These are phyloP conservation scores for Spinibarbus caldwelli DNA, from an alignment of 2,797 vertebrate species.

Conservation along the genomic window DNA sequence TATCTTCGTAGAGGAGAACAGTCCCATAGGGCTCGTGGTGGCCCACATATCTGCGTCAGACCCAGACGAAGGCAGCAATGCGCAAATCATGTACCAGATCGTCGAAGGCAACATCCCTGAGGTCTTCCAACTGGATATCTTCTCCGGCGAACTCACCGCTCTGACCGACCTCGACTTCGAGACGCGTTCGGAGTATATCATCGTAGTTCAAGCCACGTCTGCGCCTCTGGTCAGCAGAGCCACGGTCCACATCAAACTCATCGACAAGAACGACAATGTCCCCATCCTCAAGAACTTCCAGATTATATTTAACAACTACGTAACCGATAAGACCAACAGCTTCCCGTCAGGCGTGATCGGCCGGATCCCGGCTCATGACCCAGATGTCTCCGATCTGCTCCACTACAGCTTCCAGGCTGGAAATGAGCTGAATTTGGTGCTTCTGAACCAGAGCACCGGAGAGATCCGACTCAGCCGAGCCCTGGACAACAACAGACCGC, in stretches of 20 bases:
- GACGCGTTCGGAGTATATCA: slow-evolving; percentile 86
- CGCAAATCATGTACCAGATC: slow-evolving; percentile 98
- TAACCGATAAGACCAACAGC: slow-evolving; percentile 90
- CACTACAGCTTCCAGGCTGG: slow-evolving; percentile 89
- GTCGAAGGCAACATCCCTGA: slow-evolving; percentile 98
- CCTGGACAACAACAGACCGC: slow-evolving; percentile 93
- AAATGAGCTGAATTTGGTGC: slow-evolving; percentile 90
- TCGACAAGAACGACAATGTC: slow-evolving; percentile 92
- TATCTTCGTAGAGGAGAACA: slow-evolving; percentile 94
- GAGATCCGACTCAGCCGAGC: slow-evolving; percentile 90
- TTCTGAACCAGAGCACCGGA: slow-evolving; percentile 89
- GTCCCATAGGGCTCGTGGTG: slow-evolving; percentile 92
- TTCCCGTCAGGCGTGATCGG: slow-evolving; percentile 92
- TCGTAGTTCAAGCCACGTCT: slow-evolving; percentile 96
- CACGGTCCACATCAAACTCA: slow-evolving; percentile 88
- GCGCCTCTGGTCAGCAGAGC: slow-evolving; percentile 95
- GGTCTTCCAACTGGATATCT: slow-evolving; percentile 96
- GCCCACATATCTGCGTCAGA: slow-evolving; percentile 90
- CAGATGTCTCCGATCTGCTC: slow-evolving; percentile 89
- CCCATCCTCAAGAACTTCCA: slow-evolving; percentile 93
- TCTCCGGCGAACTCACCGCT: slow-evolving; percentile 92
- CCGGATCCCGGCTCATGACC: slow-evolving; percentile 89
- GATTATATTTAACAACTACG: slow-evolving; percentile 97
- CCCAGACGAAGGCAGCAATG: slow-evolving; percentile 95
- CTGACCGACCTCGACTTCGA: slow-evolving; percentile 94